Evolutionary conservation across 2,113 vertebrate genomes (phyloP), one percentile per base, ranked within the genome.

Genomic region (Dipodomys stephensi): DNA sequence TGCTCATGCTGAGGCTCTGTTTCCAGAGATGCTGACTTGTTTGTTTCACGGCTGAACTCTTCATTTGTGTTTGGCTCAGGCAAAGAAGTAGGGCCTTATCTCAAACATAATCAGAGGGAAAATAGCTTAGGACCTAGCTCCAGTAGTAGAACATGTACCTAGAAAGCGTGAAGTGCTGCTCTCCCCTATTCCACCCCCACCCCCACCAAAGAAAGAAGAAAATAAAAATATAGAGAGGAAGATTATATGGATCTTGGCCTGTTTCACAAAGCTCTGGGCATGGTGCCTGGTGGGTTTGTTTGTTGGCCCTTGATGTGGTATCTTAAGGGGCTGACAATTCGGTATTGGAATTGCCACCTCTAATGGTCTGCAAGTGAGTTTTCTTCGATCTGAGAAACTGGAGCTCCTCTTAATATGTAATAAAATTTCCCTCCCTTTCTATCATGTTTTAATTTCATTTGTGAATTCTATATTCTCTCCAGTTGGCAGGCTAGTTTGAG

Each of bases 351-450:
- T 18, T 60, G 68, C 30, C 30, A 16, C 1, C 25, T 4, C 22
- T 84, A 84, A 73, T 39, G 4, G n/a, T 88, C 44, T 72, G 57
- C 23, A 12, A 16, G 64, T 4, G 49, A 22, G 8, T 39, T 71
- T 68, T 77, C 57, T 94, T 86, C 80, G 3, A 88, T 57, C 67
- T 81, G 39, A 90, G 25, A 79, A 80, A 87, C 44, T 53, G 30
- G 20, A 81, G 10, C 76, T 78, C 39, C n/a, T 16, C 7, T 25
- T 2, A 22, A 62, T 74, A 44, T 57, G 49, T 76, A 67, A 82
- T 82, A 22, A 82, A 78, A 57, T 25, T 23, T 77, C 11, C 46
- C 22, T 85, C 57, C 22, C 74, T 79, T 88, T 19, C 49, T 49
- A 18, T 60, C 71, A 79, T 57, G 64, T 79, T 94, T 87, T 79